A percentile compares a stretch with the other conserved stretches of the same genome.
Evolutionary conservation across 2,888 invertebrate species (phyloP).

Genomic region (Clanis bilineata): DNA sequence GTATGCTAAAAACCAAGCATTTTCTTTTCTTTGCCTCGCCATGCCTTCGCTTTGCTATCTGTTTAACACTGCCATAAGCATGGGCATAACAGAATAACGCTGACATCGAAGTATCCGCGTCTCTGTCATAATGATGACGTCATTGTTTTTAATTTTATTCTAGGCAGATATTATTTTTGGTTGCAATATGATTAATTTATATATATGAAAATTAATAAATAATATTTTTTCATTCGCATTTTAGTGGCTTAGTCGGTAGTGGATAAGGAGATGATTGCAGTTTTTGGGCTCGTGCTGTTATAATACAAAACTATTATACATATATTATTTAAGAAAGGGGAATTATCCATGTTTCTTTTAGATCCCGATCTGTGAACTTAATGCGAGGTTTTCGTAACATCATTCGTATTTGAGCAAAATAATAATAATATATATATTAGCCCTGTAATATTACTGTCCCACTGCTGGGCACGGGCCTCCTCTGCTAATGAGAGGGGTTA

Average conservation of each 20-base stretch:
- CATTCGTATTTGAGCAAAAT: too few species aligned
- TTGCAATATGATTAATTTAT: conserved; percentile 44
- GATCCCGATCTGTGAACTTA: too few species aligned
- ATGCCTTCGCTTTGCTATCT: too few species aligned
- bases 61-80: too few species aligned
- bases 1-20: too few species aligned
- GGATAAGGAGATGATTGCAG: neutral
- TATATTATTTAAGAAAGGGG: too few species aligned
- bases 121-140: conserved; percentile 22
- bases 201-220: conserved; percentile 1
- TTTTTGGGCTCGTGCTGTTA: neutral
- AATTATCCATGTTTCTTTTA: neutral
- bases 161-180: conserved; percentile 56
- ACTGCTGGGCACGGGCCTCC: too few species aligned
- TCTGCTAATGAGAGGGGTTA: too few species aligned
- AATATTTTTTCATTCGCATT: neutral
- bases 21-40: too few species aligned
- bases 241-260: conserved; percentile 1
- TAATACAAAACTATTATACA: neutral
- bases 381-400: too few species aligned
- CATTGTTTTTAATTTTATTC: conserved; percentile 66
- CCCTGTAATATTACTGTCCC: too few species aligned
- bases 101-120: conserved; percentile 18
- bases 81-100: neutral
- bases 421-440: too few species aligned